These are phyloP conservation scores for Sialia sialis DNA, from an alignment of 2,113 vertebrate species.

Conservation along the genomic window DNA sequence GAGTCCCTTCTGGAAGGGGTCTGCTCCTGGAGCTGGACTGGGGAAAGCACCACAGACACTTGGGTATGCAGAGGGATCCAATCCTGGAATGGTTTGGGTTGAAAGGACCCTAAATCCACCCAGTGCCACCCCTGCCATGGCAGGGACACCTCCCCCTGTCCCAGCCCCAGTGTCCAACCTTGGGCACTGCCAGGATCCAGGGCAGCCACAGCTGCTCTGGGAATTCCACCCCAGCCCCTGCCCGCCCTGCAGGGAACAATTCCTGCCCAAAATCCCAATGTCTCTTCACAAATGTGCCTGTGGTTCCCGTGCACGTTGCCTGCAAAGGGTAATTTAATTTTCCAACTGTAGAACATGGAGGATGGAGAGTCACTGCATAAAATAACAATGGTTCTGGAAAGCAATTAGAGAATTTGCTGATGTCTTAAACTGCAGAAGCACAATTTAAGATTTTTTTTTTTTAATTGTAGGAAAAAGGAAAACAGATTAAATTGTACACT, in stretches of 20 bases:
- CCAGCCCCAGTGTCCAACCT: neutral
- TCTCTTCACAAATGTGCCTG: neutral
- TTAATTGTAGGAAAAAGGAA: neutral
- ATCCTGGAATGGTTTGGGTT: accelerated
- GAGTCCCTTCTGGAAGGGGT: neutral
- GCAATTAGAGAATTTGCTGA: conserved; percentile 7
- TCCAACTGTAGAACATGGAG: neutral
- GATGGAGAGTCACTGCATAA: neutral
- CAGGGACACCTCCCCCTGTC: neutral
- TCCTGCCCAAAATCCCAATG: accelerated
- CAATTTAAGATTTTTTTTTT: neutral
- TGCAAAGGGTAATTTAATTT: neutral
- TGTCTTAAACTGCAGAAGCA: neutral
- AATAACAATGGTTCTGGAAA: neutral
- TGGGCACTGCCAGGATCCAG: neutral
- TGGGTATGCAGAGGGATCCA: neutral
- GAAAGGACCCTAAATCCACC: accelerated
- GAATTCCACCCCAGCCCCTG: too few species aligned
- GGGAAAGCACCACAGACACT: neutral
- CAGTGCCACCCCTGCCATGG: neutral
- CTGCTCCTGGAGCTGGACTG: neutral
- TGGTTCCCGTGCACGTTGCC: neutral
- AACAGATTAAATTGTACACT: neutral
- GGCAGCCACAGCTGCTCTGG: neutral
- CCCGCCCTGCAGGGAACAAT: neutral